phyloP scores from a whole-genome alignment of 2,888 invertebrate species.

The Cephonodes hylas region DNA sequence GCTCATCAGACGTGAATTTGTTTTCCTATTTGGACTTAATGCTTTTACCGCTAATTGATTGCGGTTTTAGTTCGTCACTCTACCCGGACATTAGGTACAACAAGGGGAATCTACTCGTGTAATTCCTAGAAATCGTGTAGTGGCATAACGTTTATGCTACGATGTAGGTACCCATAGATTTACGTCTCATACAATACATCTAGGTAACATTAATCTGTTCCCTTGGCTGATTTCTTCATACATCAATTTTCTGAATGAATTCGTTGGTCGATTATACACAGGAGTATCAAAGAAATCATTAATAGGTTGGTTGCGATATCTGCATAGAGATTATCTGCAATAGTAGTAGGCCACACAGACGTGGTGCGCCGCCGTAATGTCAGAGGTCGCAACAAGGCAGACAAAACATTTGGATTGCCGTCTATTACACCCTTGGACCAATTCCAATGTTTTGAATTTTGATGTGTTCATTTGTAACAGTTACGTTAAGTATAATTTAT shows the following conservation, averaged over 20 bases:
- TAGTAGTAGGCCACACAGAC: conserved; percentile 21
- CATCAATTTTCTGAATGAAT: background rate
- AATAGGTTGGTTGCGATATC: conserved; percentile 11
- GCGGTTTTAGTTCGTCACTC: background rate
- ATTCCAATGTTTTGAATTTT: conserved; percentile 2
- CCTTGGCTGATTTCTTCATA: background rate
- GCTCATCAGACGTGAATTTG: background rate
- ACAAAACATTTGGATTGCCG: conserved; percentile 34
- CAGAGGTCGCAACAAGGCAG: conserved; percentile 40
- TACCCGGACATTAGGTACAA: background rate
- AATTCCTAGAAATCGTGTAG: background rate
- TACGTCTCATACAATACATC: background rate
- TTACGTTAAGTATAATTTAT: background rate
- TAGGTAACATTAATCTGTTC: too few species aligned
- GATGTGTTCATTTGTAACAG: background rate
- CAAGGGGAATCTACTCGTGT: background rate
- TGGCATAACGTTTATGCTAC: too few species aligned
- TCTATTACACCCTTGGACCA: conserved; percentile 13
- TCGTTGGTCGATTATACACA: background rate
- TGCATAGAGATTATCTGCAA: conserved; percentile 25
- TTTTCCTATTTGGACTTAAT: background rate
- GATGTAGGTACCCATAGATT: too few species aligned
- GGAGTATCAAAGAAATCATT: background rate
- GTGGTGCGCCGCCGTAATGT: conserved; percentile 29
- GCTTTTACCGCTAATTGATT: background rate